Conservation (phyloP, 2,797 vertebrate genomes). For the Varecia variegata region DNA sequence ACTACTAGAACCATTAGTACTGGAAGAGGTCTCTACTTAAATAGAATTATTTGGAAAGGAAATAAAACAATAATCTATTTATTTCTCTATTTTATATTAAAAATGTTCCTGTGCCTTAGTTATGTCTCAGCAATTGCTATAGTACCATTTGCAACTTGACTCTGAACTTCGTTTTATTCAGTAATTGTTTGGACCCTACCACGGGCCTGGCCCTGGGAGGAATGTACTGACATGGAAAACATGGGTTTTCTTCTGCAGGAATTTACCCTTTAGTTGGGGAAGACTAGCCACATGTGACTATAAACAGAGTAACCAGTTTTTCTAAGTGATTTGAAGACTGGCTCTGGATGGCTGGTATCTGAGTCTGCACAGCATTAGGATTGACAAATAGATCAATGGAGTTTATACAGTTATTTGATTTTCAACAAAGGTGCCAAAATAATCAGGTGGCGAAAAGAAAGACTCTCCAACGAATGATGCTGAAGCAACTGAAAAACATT, state of each 20-base stretch:
- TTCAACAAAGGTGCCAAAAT: background rate
- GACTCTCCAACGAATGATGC: background rate
- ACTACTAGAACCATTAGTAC: background rate
- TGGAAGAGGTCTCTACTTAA: background rate
- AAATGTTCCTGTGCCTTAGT: background rate
- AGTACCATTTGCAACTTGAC: background rate
- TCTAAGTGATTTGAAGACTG: background rate
- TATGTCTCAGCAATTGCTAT: background rate
- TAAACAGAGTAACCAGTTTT: background rate
- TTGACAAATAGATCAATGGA: background rate
- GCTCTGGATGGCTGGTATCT: background rate
- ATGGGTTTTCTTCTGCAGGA: background rate
- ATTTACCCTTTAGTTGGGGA: background rate
- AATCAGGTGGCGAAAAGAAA: background rate
- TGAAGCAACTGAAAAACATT: background rate
- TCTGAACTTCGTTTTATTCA: background rate
- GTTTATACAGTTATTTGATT: background rate
- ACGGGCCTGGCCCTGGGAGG: background rate
- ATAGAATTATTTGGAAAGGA: background rate
- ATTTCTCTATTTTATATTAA: background rate
- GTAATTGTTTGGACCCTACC: background rate
- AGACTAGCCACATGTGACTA: background rate
- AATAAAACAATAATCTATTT: background rate
- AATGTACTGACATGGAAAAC: background rate
- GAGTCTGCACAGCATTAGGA: background rate